Base-by-base conservation (phyloP, 2,888 invertebrate genomes). In the Drosophila mimetica region DNA sequence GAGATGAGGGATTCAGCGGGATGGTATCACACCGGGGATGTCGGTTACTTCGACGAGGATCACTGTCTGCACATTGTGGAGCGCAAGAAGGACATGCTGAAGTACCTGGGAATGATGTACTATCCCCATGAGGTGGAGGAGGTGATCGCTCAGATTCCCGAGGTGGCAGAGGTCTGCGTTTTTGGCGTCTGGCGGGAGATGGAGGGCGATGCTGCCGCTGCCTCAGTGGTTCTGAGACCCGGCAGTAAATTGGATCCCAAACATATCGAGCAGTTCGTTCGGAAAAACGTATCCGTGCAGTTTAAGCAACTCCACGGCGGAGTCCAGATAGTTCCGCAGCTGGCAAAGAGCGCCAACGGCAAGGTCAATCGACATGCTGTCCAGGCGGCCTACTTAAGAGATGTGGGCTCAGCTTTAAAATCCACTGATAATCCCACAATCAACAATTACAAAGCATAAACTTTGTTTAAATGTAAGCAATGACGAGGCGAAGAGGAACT, bases 1-100 rank as follows among this genome's bases (percentile, higher is more conserved):
- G 78, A 80, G 13, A 78, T 83, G 50, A 77, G 86, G 8, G 90
- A 91, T 60, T 55, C 70, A 6, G 85, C 89, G 20, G 91, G 90
- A 16, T 92, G 91, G 91, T 84, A 88, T 9, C 88, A 88, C 39
- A 90, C 91, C 0, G 92, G 92, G 6, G 92, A 92, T 42, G 42
- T 91, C 59, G 92, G 92, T 8, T 90, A 87, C 67, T 89, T 92
- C 30, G 92, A 92, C 54, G 78, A 81, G 16, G 89, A 90, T 9
- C 89, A 89, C 57, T 86, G 79, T 73, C 53, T 91, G 28, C 76
- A 84, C 72, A 75, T 91, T 7, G 78, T 86, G 14, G 91, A 88
- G 54, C 87, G 92, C 8, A 89, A 86, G 32, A 89, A 88, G 50
- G 91, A 92, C 46, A 76, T 89, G 51, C 71, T 91, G 57, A 88